Conservation (phyloP, 2,113 vertebrate genomes). For the Siniperca knerii region DNA sequence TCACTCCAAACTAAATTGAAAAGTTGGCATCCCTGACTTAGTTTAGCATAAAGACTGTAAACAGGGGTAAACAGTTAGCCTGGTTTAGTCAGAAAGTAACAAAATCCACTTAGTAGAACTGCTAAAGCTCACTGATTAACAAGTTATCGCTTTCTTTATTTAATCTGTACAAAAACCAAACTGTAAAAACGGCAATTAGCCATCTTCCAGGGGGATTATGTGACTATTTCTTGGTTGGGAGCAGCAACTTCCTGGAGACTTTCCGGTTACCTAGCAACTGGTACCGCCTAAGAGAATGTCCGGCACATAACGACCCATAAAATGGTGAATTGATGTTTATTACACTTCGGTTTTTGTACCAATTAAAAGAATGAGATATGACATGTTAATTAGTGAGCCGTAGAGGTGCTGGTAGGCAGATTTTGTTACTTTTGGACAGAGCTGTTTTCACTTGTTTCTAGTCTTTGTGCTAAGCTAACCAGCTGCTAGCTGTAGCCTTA, state of each 20-base stretch:
- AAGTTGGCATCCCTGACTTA: not conserved
- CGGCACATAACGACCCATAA: not conserved
- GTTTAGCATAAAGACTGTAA: too few relatives aligned
- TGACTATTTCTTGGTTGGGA: too few relatives aligned
- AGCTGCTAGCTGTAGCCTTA: not conserved
- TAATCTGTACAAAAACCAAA: not conserved
- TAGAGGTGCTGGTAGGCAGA: not conserved
- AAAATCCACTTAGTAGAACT: not conserved
- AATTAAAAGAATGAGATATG: too few relatives aligned
- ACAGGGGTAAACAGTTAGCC: not conserved
- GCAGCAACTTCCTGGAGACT: not conserved
- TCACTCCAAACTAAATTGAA: too few relatives aligned
- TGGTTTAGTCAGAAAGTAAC: not conserved
- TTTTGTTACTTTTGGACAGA: not conserved
- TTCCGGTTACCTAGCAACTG: not conserved
- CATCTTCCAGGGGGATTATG: not conserved
- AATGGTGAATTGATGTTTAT: not conserved
- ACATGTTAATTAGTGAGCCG: not conserved
- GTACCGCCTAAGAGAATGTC: too few relatives aligned
- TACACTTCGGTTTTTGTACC: too few relatives aligned
- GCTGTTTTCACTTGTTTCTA: not conserved
- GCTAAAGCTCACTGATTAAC: not conserved
- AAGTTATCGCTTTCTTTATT: not conserved
- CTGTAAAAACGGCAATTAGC: not conserved
- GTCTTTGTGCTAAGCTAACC: not conserved